Conservation (phyloP, 2,888 invertebrate genomes). For the Anthrax anthrax region DNA sequence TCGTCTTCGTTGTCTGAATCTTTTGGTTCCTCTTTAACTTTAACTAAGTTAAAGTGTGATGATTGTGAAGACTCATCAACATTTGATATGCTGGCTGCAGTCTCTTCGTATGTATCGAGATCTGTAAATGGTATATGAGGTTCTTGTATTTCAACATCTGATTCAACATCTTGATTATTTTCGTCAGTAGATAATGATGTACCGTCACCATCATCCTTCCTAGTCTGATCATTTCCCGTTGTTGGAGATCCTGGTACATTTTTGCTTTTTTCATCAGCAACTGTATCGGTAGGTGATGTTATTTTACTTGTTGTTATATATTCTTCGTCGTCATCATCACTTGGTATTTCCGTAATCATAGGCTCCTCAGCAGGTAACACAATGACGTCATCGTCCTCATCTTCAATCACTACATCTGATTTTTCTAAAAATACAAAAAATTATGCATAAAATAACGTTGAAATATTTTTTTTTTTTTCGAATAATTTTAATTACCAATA, state of each 20-base stretch:
- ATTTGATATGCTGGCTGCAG: conserved; percentile 13
- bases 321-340: conserved; percentile 45
- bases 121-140: conserved; percentile 35
- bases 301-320: conserved; percentile 13
- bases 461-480: too few species aligned
- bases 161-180: conserved; percentile 18
- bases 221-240: conserved; percentile 11
- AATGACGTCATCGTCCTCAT: conserved; percentile 53
- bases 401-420: background rate
- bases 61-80: conserved; percentile 17
- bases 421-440: background rate
- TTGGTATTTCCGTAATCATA: conserved; percentile 44
- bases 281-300: conserved; percentile 11
- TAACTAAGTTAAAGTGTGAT: conserved; percentile 34
- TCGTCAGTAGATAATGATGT: background rate
- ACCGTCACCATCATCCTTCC: background rate
- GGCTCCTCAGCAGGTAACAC: conserved; percentile 51
- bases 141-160: conserved; percentile 34
- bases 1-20: conserved; percentile 43
- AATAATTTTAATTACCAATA: conserved; percentile 9
- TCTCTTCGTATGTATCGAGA: conserved; percentile 30
- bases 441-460: conserved; percentile 11
- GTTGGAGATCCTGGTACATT: too few species aligned
- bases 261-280: conserved; percentile 16
- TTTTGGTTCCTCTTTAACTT: conserved; percentile 56